Base-by-base conservation (phyloP, 2,888 invertebrate genomes). In the Dugesia japonica region DNA sequence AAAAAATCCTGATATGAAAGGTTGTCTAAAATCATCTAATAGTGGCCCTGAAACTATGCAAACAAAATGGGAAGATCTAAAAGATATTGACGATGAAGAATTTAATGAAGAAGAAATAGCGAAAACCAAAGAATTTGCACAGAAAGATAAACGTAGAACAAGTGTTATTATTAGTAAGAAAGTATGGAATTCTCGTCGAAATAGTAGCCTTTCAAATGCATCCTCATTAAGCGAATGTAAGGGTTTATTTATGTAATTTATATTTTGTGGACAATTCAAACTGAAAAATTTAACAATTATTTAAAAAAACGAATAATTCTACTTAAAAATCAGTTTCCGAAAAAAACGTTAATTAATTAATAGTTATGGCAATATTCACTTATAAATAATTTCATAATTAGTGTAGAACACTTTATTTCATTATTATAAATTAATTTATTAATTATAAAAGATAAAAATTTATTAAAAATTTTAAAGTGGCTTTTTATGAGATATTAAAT, bases 41-140 rank as follows among this genome's bases (percentile, higher is more conserved):
- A 56, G 56, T 23, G 56, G 56, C n/a, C 56, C 56, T 1, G 56
- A 56, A 56, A 56, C 56, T n/a, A n/a, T 56, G 4, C 56, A 56
- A 56, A 56, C 56, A 4, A 56, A 56, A 56, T 56, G 56, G 56
- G 56, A n/a, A 56, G 56, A 56, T n/a, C 17, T 56, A 23, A 56
- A 56, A 56, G 23, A 56, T 56, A 56, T 56, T 56, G 56, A 56
- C n/a, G 56, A 56, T 56, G 56, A 56, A n/a, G 56, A 56, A 23
- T 20, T 56, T n/a, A 56, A 56, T 56, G 56, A 56, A 20, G 56
- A 56, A 56, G 56, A 56, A 20, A 20, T 56, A n/a, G n/a, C 4
- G 17, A 23, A 56, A 20, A 9, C 56, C 4, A 56, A 56, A 23
- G 56, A 56, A 23, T 56, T 56, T 56, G 56, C 56, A 9, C 56